phyloP scores from a whole-genome alignment of 2,113 vertebrate genomes.

The Cephalopholis sonnerati region DNA sequence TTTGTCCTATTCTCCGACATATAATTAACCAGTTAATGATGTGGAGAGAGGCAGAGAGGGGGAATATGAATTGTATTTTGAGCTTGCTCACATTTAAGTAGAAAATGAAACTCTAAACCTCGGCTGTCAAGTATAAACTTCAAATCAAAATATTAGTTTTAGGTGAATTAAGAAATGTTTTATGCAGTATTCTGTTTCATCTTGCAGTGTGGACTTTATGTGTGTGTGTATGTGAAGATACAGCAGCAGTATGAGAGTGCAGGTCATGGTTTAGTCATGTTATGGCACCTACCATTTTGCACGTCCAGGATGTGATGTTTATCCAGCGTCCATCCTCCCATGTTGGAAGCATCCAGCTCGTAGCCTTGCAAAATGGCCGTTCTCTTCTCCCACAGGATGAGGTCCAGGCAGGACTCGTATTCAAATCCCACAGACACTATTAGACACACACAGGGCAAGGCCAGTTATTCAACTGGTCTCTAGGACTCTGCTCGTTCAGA shows the following conservation, averaged over 20 bases:
- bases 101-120: not conserved
- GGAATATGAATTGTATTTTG: not conserved
- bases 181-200: not conserved
- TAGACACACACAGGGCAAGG: slow-evolving; percentile 39
- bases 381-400: slow-evolving; percentile 98
- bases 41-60: not conserved
- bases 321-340: slow-evolving; percentile 96
- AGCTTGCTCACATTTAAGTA: not conserved
- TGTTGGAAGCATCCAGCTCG: slow-evolving; percentile 96
- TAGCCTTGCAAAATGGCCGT: slow-evolving; percentile 95
- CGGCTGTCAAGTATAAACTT: not conserved
- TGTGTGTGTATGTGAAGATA: not conserved
- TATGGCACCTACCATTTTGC: slow-evolving; percentile 89
- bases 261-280: not conserved
- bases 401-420: slow-evolving; percentile 97
- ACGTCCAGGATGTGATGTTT: slow-evolving; percentile 97
- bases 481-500: not conserved
- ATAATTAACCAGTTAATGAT: slow-evolving; percentile 27
- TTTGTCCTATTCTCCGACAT: not conserved
- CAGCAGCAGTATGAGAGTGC: too few relatives aligned
- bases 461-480: not conserved
- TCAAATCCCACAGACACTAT: slow-evolving; percentile 98
- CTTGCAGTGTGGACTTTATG: not conserved
- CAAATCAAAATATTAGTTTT: not conserved
- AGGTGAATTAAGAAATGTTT: not conserved